Evolutionary conservation across 2,888 invertebrate genomes (phyloP), one percentile per base, ranked within the genome.

Genomic region (Argyresthia goedartella): DNA sequence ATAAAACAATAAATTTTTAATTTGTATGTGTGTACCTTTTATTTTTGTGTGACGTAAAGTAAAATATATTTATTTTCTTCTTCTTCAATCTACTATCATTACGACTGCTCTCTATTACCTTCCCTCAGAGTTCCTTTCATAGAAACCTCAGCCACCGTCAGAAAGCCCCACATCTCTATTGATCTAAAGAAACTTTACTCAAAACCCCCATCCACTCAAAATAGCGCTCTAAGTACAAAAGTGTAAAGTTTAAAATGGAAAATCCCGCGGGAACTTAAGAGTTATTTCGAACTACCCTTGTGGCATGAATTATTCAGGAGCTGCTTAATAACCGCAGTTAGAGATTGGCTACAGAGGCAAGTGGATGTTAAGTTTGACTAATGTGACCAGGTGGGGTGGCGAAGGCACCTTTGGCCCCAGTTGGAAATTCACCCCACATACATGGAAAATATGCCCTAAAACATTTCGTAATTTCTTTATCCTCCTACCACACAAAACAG

Each of bases 291-390:
- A 71, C 71, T 77, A 74, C 79, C 81, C 76, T 69, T 75, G 60
- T 66, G 49, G 10, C 72, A 85, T 85, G 84, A 85, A 84, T 85
- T 72, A 85, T 85, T 84, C 85, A 85, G 69, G 67, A 72, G 69
- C 65, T 73, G 75, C 76, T 81, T 82, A 82, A 81, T 85, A 85
- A 81, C 79, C 76, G 71, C 67, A 53, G 52, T 54, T 53, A 45
- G 51, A 51, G 55, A 57, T 53, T 51, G 49, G 49, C 53, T 49
- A 34, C 50, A 33, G 14, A 13, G 33, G 25, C 39, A 25, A 6
- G 25, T 25, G 25, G 25, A 25, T 25, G 25, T 25, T 25, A 25
- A 25, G 25, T 25, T 2, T 4, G 25, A 25, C 6, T 25, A 6
- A 25, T 25, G 25, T 25, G 62, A 67, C 68, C 67, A 71, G 68